phyloP scores from a whole-genome alignment of 2,888 invertebrate species.

The Platypus cylindrus region DNA sequence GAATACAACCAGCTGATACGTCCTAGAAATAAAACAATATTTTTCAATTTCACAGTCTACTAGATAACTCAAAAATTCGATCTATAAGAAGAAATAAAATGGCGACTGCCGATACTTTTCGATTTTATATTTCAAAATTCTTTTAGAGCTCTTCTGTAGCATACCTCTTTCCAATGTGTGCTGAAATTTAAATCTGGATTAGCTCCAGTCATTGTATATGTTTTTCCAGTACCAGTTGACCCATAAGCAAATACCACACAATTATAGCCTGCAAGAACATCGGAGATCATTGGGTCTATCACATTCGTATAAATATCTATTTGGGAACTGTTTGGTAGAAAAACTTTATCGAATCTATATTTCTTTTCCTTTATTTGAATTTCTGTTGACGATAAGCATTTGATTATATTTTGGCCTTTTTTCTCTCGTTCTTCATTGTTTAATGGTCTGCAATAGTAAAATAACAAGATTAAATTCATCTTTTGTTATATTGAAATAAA shows the following conservation, averaged over 20 bases:
- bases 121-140: too few relatives aligned
- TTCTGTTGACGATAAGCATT: slow-evolving; percentile 16
- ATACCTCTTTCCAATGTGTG: slow-evolving; percentile 19
- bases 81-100: too few relatives aligned
- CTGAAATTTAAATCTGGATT: slow-evolving; percentile 14
- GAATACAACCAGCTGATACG: slow-evolving; percentile 81
- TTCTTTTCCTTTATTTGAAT: slow-evolving; percentile 40
- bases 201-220: slow-evolving; percentile 88
- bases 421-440: slow-evolving; percentile 16
- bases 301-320: slow-evolving; percentile 80
- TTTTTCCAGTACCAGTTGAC: slow-evolving; percentile 89
- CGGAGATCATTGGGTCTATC: slow-evolving; percentile 78
- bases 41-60: too few relatives aligned
- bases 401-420: slow-evolving; percentile 15
- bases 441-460: slow-evolving; percentile 21
- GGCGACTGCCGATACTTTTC: too few relatives aligned
- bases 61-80: too few relatives aligned
- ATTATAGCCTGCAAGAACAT: slow-evolving; percentile 90
- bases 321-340: slow-evolving; percentile 70
- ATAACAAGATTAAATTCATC: too few relatives aligned
- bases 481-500: too few relatives aligned
- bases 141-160: too few relatives aligned
- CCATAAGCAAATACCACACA: slow-evolving; percentile 98
- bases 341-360: slow-evolving; percentile 77
- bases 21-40: slow-evolving; percentile 43